Conservation (phyloP, 2,113 vertebrate species). For the Scomber colias region DNA sequence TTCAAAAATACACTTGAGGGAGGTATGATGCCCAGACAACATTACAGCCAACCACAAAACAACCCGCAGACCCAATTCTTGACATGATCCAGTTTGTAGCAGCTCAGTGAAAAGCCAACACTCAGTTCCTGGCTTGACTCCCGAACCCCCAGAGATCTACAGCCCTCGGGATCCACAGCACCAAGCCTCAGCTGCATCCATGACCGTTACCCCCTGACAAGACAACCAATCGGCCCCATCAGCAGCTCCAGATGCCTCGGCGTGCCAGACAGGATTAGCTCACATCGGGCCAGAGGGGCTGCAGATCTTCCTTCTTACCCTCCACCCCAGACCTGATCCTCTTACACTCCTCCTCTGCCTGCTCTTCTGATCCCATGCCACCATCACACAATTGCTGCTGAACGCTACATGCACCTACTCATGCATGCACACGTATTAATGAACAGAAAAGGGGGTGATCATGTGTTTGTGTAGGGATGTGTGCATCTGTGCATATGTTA, state of each 20-base stretch:
- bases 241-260: constrained; percentile 62
- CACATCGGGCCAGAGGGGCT: constrained; percentile 61
- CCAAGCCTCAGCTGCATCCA: constrained; percentile 53
- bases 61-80: constrained; percentile 29
- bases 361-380: constrained; percentile 43
- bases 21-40: constrained; percentile 19
- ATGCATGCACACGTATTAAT: neutral
- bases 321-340: constrained; percentile 39
- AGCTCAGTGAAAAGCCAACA: constrained; percentile 9
- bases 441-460: neutral
- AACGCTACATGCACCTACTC: neutral
- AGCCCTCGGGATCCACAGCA: constrained; percentile 21
- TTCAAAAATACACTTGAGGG: constrained; percentile 31
- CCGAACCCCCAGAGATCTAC: constrained; percentile 20
- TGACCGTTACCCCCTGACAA: constrained; percentile 19
- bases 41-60: constrained; percentile 16
- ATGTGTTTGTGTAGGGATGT: neutral
- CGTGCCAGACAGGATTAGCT: constrained; percentile 72
- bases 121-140: neutral
- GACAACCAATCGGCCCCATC: constrained; percentile 49
- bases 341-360: constrained; percentile 22
- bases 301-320: constrained; percentile 51
- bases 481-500: constrained; percentile 25
- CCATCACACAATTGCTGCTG: neutral
- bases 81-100: neutral